A percentile compares a stretch with the other conserved stretches of the same genome.
These are phyloP conservation scores for Andrena chrysosceles DNA, from an alignment of 2,888 invertebrate species.

Conservation along the genomic window DNA sequence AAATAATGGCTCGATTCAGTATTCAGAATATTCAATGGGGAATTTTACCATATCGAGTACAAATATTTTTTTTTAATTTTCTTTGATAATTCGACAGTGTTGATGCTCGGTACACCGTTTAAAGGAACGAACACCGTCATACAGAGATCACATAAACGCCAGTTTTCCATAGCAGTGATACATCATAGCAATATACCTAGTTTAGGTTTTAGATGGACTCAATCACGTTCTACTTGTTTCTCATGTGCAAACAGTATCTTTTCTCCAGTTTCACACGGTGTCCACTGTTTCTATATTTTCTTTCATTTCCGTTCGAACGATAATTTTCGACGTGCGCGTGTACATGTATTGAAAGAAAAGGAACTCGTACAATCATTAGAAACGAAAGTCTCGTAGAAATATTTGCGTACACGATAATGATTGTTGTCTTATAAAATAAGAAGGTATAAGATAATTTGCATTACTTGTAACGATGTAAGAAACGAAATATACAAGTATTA, in stretches of 20 bases:
- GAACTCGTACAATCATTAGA: background rate
- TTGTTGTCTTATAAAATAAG: constrained; percentile 27
- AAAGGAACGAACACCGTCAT: constrained; percentile 23
- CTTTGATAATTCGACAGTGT: background rate
- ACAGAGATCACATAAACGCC: constrained; percentile 24
- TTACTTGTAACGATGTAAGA: background rate
- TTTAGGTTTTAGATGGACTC: constrained; percentile 4
- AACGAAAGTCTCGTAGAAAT: background rate
- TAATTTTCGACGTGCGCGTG: background rate
- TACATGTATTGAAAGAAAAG: background rate
- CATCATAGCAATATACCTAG: constrained; percentile 11
- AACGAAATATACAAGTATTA: constrained; percentile 21
- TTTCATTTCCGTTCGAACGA: background rate
- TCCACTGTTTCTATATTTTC: background rate
- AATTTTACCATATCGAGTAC: constrained; percentile 28
- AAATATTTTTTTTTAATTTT: constrained; percentile 16
- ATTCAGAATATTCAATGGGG: constrained; percentile 33
- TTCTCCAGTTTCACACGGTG: background rate
- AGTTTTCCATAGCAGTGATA: constrained; percentile 28
- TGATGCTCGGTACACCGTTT: constrained; percentile 18
- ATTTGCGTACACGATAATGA: constrained; percentile 8
- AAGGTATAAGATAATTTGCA: constrained; percentile 32
- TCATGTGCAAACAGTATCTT: constrained; percentile 18
- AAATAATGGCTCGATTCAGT: constrained; percentile 65
- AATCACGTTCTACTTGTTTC: constrained; percentile 29